Evolutionary conservation across 1,140 invertebrate species (phyloP).

Genomic region (Andrena cerasifolii): DNA sequence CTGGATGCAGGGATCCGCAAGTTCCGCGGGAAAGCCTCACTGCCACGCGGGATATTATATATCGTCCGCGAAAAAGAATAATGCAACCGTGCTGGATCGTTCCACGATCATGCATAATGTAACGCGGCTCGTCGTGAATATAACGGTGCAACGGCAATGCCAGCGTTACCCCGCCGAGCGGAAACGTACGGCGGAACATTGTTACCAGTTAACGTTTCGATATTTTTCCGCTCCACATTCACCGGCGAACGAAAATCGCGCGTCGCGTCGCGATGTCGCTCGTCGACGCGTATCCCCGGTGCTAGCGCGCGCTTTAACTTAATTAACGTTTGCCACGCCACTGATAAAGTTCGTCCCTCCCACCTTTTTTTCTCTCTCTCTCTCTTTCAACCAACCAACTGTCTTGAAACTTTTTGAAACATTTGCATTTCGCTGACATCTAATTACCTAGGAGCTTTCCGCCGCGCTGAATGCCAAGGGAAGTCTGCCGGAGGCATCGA

Average conservation of each 20-base stretch:
- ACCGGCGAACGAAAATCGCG: neutral
- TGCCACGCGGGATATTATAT: neutral
- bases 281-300: neutral
- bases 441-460: neutral
- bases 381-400: neutral
- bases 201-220: slow-evolving; percentile 45
- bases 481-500: too few relatives aligned
- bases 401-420: neutral
- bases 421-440: neutral
- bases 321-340: neutral
- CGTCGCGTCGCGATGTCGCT: neutral
- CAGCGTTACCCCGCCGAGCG: slow-evolving; percentile 47
- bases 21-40: neutral
- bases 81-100: slow-evolving; percentile 25
- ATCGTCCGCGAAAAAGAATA: slow-evolving; percentile 34
- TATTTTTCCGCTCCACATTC: slow-evolving; percentile 45
- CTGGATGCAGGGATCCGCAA: neutral
- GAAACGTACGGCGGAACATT: slow-evolving; percentile 47
- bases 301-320: neutral
- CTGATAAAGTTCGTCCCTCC: too few relatives aligned
- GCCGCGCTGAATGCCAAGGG: too few relatives aligned
- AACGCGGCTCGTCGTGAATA: slow-evolving; percentile 43
- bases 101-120: slow-evolving; percentile 49
- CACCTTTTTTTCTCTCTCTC: too few relatives aligned
- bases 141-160: slow-evolving; percentile 46